Conservation (phyloP, 2,888 invertebrate species). For the Drosophila helvetica region DNA sequence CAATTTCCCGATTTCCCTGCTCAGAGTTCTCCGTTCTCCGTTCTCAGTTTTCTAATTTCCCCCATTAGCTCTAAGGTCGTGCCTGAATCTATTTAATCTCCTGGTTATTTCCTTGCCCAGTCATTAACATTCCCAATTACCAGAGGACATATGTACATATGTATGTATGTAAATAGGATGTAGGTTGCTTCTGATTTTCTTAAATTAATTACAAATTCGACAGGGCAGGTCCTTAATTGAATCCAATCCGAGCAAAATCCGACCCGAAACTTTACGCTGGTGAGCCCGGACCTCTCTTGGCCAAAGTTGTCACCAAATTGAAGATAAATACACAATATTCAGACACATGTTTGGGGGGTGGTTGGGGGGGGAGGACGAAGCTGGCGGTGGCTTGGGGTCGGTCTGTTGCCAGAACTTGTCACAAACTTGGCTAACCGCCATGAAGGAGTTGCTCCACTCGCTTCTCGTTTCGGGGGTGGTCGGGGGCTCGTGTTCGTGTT, state of each 20-base stretch:
- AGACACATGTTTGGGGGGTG: slow-evolving; percentile 49
- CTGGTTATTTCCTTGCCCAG: slow-evolving; percentile 62
- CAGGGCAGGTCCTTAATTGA: slow-evolving; percentile 64
- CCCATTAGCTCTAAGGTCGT: slow-evolving; percentile 37
- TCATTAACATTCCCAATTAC: slow-evolving; percentile 65
- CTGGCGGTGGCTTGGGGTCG: not conserved
- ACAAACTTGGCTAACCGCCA: slow-evolving; percentile 76
- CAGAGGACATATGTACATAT: not conserved
- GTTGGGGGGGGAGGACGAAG: not conserved
- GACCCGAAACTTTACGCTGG: slow-evolving; percentile 52
- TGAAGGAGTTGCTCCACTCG: slow-evolving; percentile 17
- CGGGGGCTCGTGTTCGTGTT: slow-evolving; percentile 18
- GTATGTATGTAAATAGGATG: slow-evolving; percentile 33
- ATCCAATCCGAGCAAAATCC: slow-evolving; percentile 57
- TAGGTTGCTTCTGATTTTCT: slow-evolving; percentile 48
- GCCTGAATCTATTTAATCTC: slow-evolving; percentile 34
- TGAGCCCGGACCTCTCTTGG: not conserved
- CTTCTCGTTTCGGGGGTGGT: too few species aligned
- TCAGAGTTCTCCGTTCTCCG: slow-evolving; percentile 4
- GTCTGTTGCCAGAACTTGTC: slow-evolving; percentile 42
- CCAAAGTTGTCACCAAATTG: slow-evolving; percentile 49
- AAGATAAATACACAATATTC: slow-evolving; percentile 70
- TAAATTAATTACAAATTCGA: slow-evolving; percentile 72
- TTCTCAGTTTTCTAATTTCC: slow-evolving; percentile 20
- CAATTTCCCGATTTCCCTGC: slow-evolving; percentile 19